These are phyloP conservation scores for Cotesia typhae DNA, from an alignment of 1,140 invertebrate genomes.

Conservation along the genomic window DNA sequence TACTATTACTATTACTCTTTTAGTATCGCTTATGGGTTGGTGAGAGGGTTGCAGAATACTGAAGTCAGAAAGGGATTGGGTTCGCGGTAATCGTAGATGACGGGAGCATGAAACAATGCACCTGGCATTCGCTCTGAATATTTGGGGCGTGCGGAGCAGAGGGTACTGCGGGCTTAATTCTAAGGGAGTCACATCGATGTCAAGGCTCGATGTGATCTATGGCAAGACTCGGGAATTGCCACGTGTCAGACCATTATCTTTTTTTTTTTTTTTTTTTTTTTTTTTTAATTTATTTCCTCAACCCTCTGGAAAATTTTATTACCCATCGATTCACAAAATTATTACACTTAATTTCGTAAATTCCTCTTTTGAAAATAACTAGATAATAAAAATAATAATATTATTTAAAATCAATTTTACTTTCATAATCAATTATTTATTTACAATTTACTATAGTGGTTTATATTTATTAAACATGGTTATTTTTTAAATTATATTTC, in stretches of 20 bases:
- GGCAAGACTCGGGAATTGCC: constrained; percentile 48
- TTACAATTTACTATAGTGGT: too few relatives aligned
- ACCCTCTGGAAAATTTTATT: too few relatives aligned
- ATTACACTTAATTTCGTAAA: too few relatives aligned
- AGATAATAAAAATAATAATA: too few relatives aligned
- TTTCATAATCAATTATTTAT: too few relatives aligned
- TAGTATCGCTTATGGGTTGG: constrained; percentile 39
- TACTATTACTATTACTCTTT: too few relatives aligned
- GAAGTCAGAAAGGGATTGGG: constrained; percentile 15
- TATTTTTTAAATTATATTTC: too few relatives aligned
- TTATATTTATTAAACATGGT: too few relatives aligned
- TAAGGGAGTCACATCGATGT: constrained; percentile 46
- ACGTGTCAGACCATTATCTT: constrained; percentile 46
- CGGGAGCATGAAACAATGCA: constrained; percentile 55
- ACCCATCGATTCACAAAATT: too few relatives aligned
- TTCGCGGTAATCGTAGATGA: constrained; percentile 52
- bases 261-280: neutral
- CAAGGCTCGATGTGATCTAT: constrained; percentile 53
- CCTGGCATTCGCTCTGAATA: constrained; percentile 36
- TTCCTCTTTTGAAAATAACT: too few relatives aligned
- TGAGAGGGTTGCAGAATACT: constrained; percentile 35
- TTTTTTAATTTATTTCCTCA: neutral
- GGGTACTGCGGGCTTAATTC: constrained; percentile 25
- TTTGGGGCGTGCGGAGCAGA: constrained; percentile 36
- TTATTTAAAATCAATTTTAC: too few relatives aligned